phyloP scores from a whole-genome alignment of 2,888 invertebrate genomes.

The Nezara viridula region DNA sequence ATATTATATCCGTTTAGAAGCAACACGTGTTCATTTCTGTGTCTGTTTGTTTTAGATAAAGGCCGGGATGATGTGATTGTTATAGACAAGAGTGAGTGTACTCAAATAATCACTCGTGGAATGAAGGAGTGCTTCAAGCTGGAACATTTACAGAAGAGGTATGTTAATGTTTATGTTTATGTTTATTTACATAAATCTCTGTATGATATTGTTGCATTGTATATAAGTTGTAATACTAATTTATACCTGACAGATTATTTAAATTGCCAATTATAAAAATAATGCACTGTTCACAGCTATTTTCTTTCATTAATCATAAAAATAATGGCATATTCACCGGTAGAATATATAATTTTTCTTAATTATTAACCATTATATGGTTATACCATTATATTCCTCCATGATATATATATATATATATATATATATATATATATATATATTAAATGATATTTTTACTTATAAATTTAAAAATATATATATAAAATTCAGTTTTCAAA shows the following conservation, averaged over 20 bases:
- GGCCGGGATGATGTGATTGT: constrained; percentile 53
- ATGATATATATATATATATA: too few species aligned
- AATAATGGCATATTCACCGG: too few species aligned
- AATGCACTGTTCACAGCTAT: not conserved
- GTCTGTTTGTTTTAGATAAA: constrained; percentile 37
- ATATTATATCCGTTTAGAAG: not conserved
- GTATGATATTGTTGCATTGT: not conserved
- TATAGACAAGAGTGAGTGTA: constrained; percentile 49
- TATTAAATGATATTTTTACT: too few species aligned
- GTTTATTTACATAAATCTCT: not conserved
- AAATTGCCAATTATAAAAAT: not conserved
- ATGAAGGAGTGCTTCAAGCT: constrained; percentile 61
- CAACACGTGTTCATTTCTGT: not conserved
- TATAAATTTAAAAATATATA: too few species aligned
- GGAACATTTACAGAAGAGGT: constrained; percentile 62
- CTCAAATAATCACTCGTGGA: constrained; percentile 30
- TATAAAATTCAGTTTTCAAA: too few species aligned
- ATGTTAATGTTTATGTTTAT: not conserved
- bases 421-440: too few species aligned
- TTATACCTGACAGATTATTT: not conserved
- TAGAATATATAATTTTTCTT: too few species aligned
- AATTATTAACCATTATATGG: too few species aligned
- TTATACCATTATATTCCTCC: too few species aligned
- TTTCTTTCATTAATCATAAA: not conserved
- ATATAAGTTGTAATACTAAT: not conserved